Evolutionary conservation across 2,888 invertebrate species (phyloP).

Genomic region (Sialis lutaria): DNA sequence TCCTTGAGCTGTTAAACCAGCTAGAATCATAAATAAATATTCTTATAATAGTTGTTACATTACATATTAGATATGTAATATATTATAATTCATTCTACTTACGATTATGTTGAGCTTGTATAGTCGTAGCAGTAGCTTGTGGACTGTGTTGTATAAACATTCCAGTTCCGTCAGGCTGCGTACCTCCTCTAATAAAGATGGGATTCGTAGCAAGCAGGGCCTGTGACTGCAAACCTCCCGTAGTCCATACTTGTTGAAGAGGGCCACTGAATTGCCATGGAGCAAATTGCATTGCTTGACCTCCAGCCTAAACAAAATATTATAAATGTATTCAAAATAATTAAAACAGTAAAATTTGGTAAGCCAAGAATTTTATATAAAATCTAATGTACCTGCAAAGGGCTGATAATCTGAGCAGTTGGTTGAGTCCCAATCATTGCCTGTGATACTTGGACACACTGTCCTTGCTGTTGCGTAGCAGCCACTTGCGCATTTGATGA

Average conservation of each 20-base stretch:
- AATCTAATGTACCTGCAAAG: constrained; percentile 36
- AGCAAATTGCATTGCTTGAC: constrained; percentile 58
- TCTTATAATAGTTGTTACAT: constrained; percentile 2
- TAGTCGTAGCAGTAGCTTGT: constrained; percentile 36
- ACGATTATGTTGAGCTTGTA: constrained; percentile 51
- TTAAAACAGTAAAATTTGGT: constrained; percentile 1
- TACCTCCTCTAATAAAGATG: constrained; percentile 66
- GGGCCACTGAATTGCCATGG: constrained; percentile 62
- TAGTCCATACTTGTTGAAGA: constrained; percentile 59
- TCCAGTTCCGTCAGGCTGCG: constrained; percentile 48
- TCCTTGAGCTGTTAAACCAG: constrained; percentile 25
- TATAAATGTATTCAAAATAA: constrained; percentile 2
- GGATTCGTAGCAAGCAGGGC: constrained; percentile 58
- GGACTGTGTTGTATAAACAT: constrained; percentile 77
- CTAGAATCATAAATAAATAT: constrained; percentile 12
- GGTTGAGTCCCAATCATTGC: constrained; percentile 46
- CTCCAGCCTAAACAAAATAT: constrained; percentile 28
- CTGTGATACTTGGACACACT: constrained; percentile 56
- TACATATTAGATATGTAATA: background rate
- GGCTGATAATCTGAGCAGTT: constrained; percentile 55
- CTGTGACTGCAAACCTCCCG: constrained; percentile 52
- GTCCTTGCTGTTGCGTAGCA: constrained; percentile 45
- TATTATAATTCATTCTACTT: constrained; percentile 18
- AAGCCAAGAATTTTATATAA: constrained; percentile 8
- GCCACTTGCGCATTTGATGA: constrained; percentile 23